A percentile compares a stretch with the other conserved stretches of the same genome.
Evolutionary conservation across 2,113 vertebrate genomes (phyloP).

Genomic region (Atherinomorus stipes): DNA sequence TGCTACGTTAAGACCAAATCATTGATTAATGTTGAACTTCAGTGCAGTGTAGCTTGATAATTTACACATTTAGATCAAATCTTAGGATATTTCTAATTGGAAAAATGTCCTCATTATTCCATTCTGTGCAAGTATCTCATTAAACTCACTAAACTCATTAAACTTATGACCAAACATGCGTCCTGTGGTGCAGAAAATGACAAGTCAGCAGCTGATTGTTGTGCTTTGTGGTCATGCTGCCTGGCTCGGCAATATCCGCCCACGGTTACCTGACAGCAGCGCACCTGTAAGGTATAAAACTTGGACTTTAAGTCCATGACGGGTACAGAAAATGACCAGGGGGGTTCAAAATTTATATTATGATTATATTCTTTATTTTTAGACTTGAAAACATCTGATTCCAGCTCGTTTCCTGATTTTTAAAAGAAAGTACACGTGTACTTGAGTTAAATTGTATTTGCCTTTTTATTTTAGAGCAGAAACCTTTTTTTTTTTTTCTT

Average conservation of each 20-base stretch:
- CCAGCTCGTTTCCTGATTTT: background rate
- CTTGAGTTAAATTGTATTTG: background rate
- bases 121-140: background rate
- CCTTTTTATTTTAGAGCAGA: background rate
- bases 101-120: too few relatives aligned
- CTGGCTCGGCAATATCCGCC: slow-evolving; percentile 28
- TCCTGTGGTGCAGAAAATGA: slow-evolving; percentile 39
- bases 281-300: slow-evolving; percentile 43
- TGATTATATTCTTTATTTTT: too few relatives aligned
- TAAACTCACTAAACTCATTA: background rate
- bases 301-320: background rate
- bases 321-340: background rate
- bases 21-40: too few relatives aligned
- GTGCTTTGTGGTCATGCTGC: slow-evolving; percentile 41
- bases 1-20: too few relatives aligned
- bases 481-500: background rate
- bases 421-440: too few relatives aligned
- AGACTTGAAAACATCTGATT: background rate
- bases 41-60: too few relatives aligned
- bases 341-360: too few relatives aligned
- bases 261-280: slow-evolving; percentile 17
- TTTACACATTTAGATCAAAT: too few relatives aligned
- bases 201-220: slow-evolving; percentile 50
- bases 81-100: too few relatives aligned
- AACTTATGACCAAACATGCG: slow-evolving; percentile 7